Evolutionary conservation across 2,113 vertebrate genomes (phyloP), one percentile per base, ranked within the genome.

Genomic region (Eulacestoma nigropectus): DNA sequence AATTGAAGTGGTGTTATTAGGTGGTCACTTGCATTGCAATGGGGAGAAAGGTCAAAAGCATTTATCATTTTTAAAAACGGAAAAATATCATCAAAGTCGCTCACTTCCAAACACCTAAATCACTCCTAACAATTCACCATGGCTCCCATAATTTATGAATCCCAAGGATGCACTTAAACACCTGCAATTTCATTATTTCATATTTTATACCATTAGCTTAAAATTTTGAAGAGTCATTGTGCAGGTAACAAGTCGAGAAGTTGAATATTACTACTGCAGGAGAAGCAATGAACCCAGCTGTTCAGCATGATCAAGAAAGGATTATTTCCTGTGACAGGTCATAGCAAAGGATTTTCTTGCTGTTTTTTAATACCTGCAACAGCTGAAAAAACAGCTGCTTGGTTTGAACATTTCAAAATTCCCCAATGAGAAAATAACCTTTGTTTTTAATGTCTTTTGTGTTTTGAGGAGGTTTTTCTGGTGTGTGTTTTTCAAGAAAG

Each of bases 351-450:
- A 84, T 94, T 97, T 95, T 87, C 87, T 87, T 94, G 62, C 69
- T 95, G 76, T 53, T 90, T 73, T 94, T 93, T 95, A 95, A 96
- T 94, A 96, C 92, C 93, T 95, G 95, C 68, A 95, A 76, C 90
- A 96, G 92, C 84, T 95, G 96, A 96, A 93, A 89, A 95, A 90
- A 35, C 92, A 95, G 88, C 92, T 94, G 96, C 64, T 94, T 46
- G 18, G 49, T 72, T 44, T 82, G 64, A 87, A 89, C 44, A 78
- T 44, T 90, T 85, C 27, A 59, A 22, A 94, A 82, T 81, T 88
- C 60, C 73, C 72, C 56, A 75, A 6, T 33, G 76, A 57, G 82
- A 90, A 76, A 86, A 75, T 25, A 74, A 57, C 67, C 17, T 85
- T 65, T 92, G 68, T 46, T 84, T 90, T 65, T n/a, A 46, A 46